Evolutionary conservation across 1,140 invertebrate species (phyloP).

Genomic region (Neodiprion pinetum): DNA sequence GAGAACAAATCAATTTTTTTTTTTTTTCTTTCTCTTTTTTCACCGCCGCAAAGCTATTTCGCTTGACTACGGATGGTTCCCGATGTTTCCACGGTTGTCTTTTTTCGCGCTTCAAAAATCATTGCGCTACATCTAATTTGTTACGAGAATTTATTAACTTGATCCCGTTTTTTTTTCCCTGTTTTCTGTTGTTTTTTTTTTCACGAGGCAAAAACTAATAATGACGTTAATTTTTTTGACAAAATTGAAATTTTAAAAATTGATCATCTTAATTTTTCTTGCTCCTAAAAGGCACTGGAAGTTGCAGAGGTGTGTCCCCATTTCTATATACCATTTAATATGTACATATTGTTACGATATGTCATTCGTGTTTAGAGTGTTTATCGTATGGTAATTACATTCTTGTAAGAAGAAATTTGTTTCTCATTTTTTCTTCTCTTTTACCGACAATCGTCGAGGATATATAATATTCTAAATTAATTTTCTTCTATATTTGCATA

Average conservation of each 20-base stretch:
- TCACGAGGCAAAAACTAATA: too few relatives aligned
- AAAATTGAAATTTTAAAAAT: slow-evolving; percentile 29
- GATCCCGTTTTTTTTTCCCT: too few relatives aligned
- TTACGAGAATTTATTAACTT: too few relatives aligned
- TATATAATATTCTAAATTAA: slow-evolving; percentile 22
- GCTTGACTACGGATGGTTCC: too few relatives aligned
- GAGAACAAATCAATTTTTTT: too few relatives aligned
- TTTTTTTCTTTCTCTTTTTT: too few relatives aligned
- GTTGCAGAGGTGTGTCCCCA: slow-evolving; percentile 65
- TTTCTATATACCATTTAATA: slow-evolving; percentile 32
- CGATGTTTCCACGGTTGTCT: too few relatives aligned
- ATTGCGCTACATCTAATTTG: too few relatives aligned
- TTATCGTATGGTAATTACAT: not conserved
- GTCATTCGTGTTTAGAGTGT: slow-evolving; percentile 2
- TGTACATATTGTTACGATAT: slow-evolving; percentile 30
- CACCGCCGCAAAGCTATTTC: too few relatives aligned
- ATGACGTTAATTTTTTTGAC: too few relatives aligned
- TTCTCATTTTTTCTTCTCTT: slow-evolving; percentile 20
- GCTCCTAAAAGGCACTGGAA: slow-evolving; percentile 61
- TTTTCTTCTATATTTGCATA: slow-evolving; percentile 30
- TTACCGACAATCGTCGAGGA: not conserved
- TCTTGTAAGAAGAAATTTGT: slow-evolving; percentile 25
- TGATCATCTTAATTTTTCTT: slow-evolving; percentile 55
- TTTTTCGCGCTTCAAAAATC: too few relatives aligned
- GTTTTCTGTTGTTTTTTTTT: too few relatives aligned